Conservation (phyloP, 64 coral and sea anemone species). For the Montipora efflorescens region DNA sequence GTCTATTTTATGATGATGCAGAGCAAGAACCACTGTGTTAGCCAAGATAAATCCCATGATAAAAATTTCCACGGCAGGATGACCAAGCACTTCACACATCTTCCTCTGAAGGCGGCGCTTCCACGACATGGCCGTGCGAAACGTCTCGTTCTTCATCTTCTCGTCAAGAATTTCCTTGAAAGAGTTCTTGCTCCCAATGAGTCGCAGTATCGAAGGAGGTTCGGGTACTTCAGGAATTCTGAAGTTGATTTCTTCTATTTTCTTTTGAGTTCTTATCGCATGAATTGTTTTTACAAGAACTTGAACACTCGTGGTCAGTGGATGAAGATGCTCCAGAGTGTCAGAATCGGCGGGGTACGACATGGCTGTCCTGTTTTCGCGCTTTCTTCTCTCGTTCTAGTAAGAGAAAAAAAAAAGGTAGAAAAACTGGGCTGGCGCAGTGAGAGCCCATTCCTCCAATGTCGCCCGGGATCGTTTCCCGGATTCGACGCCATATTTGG, state of each 20-base stretch:
- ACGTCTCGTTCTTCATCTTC: conserved; percentile 61
- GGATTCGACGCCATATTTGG: too few relatives aligned
- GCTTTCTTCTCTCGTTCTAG: conserved; percentile 30
- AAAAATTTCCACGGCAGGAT: conserved; percentile 63
- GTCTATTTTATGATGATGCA: conserved; percentile 81
- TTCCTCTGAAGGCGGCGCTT: conserved; percentile 39
- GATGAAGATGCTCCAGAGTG: conserved; percentile 54
- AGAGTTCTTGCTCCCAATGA: conserved; percentile 44
- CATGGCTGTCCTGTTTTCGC: conserved; percentile 59
- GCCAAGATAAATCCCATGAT: conserved; percentile 73
- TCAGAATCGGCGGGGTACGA: conserved; percentile 79
- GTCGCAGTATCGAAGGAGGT: not conserved
- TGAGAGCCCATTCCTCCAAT: too few relatives aligned
- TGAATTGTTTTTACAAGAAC: conserved; percentile 62
- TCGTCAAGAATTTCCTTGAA: conserved; percentile 80
- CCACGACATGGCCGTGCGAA: conserved; percentile 39
- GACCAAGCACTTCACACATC: conserved; percentile 43
- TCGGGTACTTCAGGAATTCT: conserved; percentile 39
- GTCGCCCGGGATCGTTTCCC: too few relatives aligned
- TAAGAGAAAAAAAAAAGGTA: not conserved
- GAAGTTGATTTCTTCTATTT: conserved; percentile 19
- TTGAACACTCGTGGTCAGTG: conserved; percentile 51
- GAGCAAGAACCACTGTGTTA: conserved; percentile 76
- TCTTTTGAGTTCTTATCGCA: conserved; percentile 39
- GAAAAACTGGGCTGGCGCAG: too few relatives aligned